Conservation (phyloP, 2,888 invertebrate genomes). For the Incurvaria masculella region DNA sequence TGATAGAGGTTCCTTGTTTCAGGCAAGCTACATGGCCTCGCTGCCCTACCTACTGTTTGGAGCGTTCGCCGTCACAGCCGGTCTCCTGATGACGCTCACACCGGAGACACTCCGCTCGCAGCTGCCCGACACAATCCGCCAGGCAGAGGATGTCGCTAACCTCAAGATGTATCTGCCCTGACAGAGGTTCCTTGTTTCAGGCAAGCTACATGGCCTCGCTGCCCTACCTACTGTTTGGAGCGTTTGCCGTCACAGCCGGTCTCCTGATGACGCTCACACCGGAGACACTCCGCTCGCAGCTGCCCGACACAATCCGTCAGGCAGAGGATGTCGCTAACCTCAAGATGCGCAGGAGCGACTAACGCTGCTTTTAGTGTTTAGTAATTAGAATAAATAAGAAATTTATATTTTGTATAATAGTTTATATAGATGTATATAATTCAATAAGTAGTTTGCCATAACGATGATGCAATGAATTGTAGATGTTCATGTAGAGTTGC, state of each 20-base stretch:
- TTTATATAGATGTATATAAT: too few relatives aligned
- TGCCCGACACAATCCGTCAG: constrained; percentile 54
- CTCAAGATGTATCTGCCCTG: too few relatives aligned
- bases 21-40: constrained; percentile 37
- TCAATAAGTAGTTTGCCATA: too few relatives aligned
- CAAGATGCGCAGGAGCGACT: too few relatives aligned
- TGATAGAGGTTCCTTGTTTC: too few relatives aligned
- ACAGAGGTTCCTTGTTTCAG: too few relatives aligned
- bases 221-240: constrained; percentile 50
- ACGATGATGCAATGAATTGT: too few relatives aligned
- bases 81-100: constrained; percentile 39
- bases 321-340: constrained; percentile 39
- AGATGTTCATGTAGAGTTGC: too few relatives aligned
- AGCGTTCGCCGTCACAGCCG: constrained; percentile 36
- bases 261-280: constrained; percentile 44
- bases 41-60: constrained; percentile 52
- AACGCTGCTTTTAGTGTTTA: too few relatives aligned
- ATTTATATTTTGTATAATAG: too few relatives aligned
- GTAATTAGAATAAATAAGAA: too few relatives aligned
- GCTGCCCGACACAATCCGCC: constrained; percentile 50
- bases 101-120: constrained; percentile 49
- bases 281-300: constrained; percentile 42
- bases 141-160: constrained; percentile 45
- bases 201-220: constrained; percentile 33
- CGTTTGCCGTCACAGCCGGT: constrained; percentile 38